Evolutionary conservation across 2,797 vertebrate genomes (phyloP).

Genomic region (Sebastes oblongus): DNA sequence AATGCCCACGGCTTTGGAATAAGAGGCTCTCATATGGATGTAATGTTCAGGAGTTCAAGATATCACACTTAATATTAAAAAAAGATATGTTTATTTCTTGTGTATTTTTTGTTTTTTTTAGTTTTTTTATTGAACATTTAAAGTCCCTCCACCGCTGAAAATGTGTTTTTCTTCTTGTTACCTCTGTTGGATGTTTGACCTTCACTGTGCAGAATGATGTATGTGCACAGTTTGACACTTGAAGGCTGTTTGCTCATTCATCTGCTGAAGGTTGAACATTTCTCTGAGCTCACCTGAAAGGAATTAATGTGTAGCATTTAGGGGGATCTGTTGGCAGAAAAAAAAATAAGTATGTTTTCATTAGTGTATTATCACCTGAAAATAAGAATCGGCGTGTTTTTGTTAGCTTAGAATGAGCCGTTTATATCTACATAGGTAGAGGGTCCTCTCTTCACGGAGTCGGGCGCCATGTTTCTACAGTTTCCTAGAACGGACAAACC

Average conservation of each 20-base stretch:
- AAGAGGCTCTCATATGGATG: background rate
- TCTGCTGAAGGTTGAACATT: background rate
- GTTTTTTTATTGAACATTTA: background rate
- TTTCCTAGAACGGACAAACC: too few species aligned
- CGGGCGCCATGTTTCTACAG: accelerated
- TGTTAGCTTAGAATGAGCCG: accelerated
- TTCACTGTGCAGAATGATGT: too few species aligned
- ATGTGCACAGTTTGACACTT: background rate
- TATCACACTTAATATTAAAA: too few species aligned
- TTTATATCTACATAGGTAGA: accelerated
- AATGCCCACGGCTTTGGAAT: background rate
- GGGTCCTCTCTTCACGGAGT: too few species aligned
- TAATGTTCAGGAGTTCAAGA: background rate
- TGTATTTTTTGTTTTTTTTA: background rate
- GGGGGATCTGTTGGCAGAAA: too few species aligned
- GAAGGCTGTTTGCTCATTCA: background rate
- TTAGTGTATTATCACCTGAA: too few species aligned
- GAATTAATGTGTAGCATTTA: background rate
- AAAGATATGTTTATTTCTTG: background rate
- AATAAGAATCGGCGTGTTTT: too few species aligned
- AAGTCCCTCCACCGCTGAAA: background rate
- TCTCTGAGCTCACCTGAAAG: background rate
- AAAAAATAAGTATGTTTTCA: too few species aligned
- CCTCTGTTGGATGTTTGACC: background rate
- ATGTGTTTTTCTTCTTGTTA: background rate